Conservation (phyloP, 2,797 vertebrate species). For the Microctenopoma lineatum region DNA sequence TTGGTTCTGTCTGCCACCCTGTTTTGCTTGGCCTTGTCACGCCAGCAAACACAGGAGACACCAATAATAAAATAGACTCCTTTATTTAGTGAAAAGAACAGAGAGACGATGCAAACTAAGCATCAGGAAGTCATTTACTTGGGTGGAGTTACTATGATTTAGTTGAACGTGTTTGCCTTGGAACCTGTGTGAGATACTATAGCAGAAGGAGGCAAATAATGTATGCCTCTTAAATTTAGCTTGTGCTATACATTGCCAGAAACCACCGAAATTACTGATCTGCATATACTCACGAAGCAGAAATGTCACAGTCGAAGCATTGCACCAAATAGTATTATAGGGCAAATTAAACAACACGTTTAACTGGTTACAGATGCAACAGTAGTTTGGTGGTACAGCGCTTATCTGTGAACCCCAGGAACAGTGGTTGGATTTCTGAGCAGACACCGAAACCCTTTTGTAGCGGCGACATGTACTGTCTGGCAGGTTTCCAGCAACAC, state of each 20-base stretch:
- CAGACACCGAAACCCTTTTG: too few species aligned
- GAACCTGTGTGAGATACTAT: conserved; percentile 26
- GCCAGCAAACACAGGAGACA: conserved; percentile 45
- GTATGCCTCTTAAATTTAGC: not conserved
- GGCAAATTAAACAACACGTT: not conserved
- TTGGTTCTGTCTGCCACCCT: conserved; percentile 71
- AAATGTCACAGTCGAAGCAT: not conserved
- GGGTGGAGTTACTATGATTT: conserved; percentile 51
- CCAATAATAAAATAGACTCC: conserved; percentile 57
- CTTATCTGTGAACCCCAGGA: too few species aligned
- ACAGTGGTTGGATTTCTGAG: too few species aligned
- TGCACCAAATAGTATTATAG: not conserved
- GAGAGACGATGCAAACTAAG: conserved; percentile 44
- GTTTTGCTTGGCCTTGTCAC: conserved; percentile 67
- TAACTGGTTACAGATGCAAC: not conserved
- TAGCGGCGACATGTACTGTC: too few species aligned
- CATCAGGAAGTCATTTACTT: conserved; percentile 72
- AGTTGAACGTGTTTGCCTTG: conserved; percentile 53
- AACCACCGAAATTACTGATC: not conserved
- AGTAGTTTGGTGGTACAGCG: too few species aligned
- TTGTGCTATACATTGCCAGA: not conserved
- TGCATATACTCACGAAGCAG: not conserved
- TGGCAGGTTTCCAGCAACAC: too few species aligned
- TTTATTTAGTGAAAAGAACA: conserved; percentile 64
- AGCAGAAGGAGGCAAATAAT: conserved; percentile 31